Conservation (phyloP, 2,113 vertebrate genomes). For the Pseudolaguvia tuberculata region DNA sequence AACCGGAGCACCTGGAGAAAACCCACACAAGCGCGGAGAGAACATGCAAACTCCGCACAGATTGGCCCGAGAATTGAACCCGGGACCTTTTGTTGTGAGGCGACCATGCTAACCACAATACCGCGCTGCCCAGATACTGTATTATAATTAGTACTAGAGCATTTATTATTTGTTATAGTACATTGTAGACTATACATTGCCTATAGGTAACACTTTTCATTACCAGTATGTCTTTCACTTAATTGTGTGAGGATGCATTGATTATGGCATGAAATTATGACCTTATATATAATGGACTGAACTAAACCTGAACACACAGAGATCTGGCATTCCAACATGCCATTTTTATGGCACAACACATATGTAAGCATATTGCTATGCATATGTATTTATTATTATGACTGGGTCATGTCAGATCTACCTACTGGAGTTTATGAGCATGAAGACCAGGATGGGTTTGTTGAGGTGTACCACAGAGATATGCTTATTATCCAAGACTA, state of each 20-base stretch:
- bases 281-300: slow-evolving; percentile 25
- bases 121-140: too few species aligned
- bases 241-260: slow-evolving; percentile 39
- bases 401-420: slow-evolving; percentile 34
- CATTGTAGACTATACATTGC: background rate
- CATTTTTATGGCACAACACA: slow-evolving; percentile 41
- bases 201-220: slow-evolving; percentile 19
- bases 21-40: too few species aligned
- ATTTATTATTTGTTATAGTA: background rate
- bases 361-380: slow-evolving; percentile 52
- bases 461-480: slow-evolving; percentile 61
- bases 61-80: too few species aligned
- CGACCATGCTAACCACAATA: too few species aligned
- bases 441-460: slow-evolving; percentile 66
- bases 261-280: slow-evolving; percentile 48
- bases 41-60: too few species aligned
- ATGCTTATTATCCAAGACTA: slow-evolving; percentile 63
- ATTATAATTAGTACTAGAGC: background rate
- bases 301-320: slow-evolving; percentile 38
- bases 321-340: slow-evolving; percentile 38
- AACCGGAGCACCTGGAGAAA: too few species aligned
- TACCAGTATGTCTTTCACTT: slow-evolving; percentile 23
- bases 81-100: too few species aligned
- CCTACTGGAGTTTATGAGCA: slow-evolving; percentile 59
- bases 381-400: slow-evolving; percentile 44